A percentile compares a stretch with the other conserved stretches of the same genome.
Conservation (phyloP, 2,888 invertebrate genomes). For the Spodoptera picta region DNA sequence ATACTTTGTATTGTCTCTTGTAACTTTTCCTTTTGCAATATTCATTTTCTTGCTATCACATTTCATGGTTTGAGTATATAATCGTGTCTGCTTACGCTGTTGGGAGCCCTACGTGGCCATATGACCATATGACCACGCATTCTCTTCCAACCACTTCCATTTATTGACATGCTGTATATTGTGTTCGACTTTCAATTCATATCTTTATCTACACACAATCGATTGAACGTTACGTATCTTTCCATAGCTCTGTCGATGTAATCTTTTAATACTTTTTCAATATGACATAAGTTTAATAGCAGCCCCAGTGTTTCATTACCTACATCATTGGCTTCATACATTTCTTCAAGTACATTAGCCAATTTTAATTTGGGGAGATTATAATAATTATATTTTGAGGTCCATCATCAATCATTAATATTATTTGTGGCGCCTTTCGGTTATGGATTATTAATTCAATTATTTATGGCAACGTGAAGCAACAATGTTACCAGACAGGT, state of each 20-base stretch:
- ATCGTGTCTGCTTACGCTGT: conserved; percentile 67
- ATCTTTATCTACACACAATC: conserved; percentile 34
- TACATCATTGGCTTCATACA: too few species aligned
- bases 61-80: conserved; percentile 58
- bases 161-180: conserved; percentile 28
- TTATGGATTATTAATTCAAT: conserved; percentile 44
- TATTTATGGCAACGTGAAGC: conserved; percentile 40
- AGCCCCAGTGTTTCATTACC: too few species aligned
- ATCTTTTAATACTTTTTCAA: conserved; percentile 8
- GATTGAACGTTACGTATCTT: conserved; percentile 6
- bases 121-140: conserved; percentile 52
- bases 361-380: too few species aligned
- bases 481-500: conserved; percentile 32
- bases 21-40: conserved; percentile 11
- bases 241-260: neutral
- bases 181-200: conserved; percentile 25
- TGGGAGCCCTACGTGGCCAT: conserved; percentile 62
- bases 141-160: conserved; percentile 34
- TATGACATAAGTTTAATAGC: too few species aligned
- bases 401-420: conserved; percentile 28
- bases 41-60: conserved; percentile 13
- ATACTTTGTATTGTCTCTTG: neutral
- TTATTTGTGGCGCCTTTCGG: conserved; percentile 34
- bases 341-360: too few species aligned
- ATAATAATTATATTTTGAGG: conserved; percentile 14